Base-by-base conservation (phyloP, 2,113 vertebrate species). In the Tenebrosternarchus preto region DNA sequence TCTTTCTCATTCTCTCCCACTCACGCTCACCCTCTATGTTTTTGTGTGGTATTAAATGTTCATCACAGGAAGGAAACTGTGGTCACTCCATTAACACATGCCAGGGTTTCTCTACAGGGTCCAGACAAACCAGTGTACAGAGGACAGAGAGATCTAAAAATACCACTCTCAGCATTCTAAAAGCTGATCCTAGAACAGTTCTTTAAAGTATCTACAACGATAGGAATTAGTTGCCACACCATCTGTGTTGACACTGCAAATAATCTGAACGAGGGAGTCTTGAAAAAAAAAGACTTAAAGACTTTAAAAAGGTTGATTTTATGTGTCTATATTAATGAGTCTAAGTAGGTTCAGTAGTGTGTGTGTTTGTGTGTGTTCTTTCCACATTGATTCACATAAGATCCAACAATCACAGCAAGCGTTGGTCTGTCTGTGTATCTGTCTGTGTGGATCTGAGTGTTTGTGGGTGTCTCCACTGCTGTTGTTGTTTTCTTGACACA, bases 81-180 rank as follows among this genome's bases (percentile, higher is more conserved):
- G 91, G 90, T 90, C 81, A 74, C 85, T 87, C 86, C 83, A 86
- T 89, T 87, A 88, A 85, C 88, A 91, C 91, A 91, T 93, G 90
- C 90, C 89, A 88, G 75, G 69, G 76, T 85, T 89, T 66, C 78
- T 86, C 84, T 85, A 68, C 80, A 79, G 81, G 61, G 63, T 72
- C 25, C 64, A 56, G 74, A 77, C 71, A 25, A 74, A 57, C 63
- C 79, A 74, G 70, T 72, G 5, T 72, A 74, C 46, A 8, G 39
- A 74, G 63, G 71, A 80, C 78, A 73, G 78, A 64, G 78, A 33
- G 33, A 63, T 80, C 82, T 85, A 84, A 85, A 89, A 87, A 88
- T 88, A 89, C 78, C 82, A 69, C 80, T 84, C 24, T 8, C 50
- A 68, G 39, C 36, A 53, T 17, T 22, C 55, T 22, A 55, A 56